Conservation (phyloP, 2,888 invertebrate genomes). For the Meliscaeva auricollis region DNA sequence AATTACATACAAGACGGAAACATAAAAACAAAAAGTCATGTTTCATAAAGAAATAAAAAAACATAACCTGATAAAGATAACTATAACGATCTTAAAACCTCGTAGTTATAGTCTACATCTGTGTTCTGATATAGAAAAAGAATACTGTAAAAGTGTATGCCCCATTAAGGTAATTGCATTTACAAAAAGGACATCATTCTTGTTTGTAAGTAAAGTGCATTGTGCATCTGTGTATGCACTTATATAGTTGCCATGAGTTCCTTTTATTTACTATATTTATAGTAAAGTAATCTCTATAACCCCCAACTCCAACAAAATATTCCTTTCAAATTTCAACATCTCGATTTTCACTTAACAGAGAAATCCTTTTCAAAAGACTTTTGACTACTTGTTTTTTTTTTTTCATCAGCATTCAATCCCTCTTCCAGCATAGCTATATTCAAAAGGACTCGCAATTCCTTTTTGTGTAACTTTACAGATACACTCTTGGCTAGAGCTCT, state of each 20-base stretch:
- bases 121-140: too few relatives aligned
- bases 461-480: slow-evolving; percentile 24
- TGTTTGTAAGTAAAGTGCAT: background rate
- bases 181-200: slow-evolving; percentile 55
- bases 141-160: too few relatives aligned
- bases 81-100: too few relatives aligned
- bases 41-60: too few relatives aligned
- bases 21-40: too few relatives aligned
- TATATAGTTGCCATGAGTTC: background rate
- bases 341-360: slow-evolving; percentile 14
- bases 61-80: too few relatives aligned
- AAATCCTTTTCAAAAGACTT: slow-evolving; percentile 43
- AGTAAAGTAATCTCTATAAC: background rate
- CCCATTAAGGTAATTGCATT: slow-evolving; percentile 69
- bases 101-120: too few relatives aligned
- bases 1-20: too few relatives aligned
- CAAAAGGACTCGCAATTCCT: slow-evolving; percentile 32
- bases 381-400: slow-evolving; percentile 13
- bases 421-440: slow-evolving; percentile 8
- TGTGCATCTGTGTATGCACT: background rate
- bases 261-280: background rate
- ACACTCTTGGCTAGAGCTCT: background rate
- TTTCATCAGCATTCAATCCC: slow-evolving; percentile 23
- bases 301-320: background rate
- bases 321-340: slow-evolving; percentile 27